Evolutionary conservation across 2,888 invertebrate species (phyloP).

Genomic region (Melinaea menophilus): DNA sequence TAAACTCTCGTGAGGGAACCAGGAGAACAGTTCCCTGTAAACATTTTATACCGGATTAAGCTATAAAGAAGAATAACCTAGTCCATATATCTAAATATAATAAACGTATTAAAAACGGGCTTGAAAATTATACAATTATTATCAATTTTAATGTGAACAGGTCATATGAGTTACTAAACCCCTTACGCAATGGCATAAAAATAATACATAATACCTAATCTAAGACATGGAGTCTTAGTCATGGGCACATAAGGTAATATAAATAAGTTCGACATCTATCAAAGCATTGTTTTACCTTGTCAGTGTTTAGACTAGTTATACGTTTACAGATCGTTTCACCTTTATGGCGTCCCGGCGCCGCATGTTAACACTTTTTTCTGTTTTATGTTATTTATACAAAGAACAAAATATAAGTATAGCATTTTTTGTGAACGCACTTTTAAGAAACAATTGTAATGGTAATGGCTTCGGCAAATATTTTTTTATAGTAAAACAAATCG

Average conservation of each 20-base stretch:
- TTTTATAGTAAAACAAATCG: too few relatives aligned
- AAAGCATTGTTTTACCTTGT: slow-evolving; percentile 21
- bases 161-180: too few relatives aligned
- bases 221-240: too few relatives aligned
- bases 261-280: not conserved
- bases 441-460: too few relatives aligned
- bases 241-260: not conserved
- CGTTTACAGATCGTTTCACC: slow-evolving; percentile 20
- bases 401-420: not conserved
- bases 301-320: slow-evolving; percentile 12
- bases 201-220: too few relatives aligned
- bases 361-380: not conserved
- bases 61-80: not conserved
- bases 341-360: slow-evolving; percentile 25
- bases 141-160: too few relatives aligned
- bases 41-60: slow-evolving; percentile 22
- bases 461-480: too few relatives aligned
- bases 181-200: too few relatives aligned
- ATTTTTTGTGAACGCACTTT: not conserved
- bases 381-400: not conserved
- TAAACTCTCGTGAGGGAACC: slow-evolving; percentile 14
- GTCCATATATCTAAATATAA: not conserved
- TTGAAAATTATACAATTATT: too few relatives aligned
- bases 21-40: slow-evolving; percentile 14
- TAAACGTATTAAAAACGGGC: not conserved